phyloP scores from a whole-genome alignment of 2,888 invertebrate genomes.

The Tiliacea aurago region DNA sequence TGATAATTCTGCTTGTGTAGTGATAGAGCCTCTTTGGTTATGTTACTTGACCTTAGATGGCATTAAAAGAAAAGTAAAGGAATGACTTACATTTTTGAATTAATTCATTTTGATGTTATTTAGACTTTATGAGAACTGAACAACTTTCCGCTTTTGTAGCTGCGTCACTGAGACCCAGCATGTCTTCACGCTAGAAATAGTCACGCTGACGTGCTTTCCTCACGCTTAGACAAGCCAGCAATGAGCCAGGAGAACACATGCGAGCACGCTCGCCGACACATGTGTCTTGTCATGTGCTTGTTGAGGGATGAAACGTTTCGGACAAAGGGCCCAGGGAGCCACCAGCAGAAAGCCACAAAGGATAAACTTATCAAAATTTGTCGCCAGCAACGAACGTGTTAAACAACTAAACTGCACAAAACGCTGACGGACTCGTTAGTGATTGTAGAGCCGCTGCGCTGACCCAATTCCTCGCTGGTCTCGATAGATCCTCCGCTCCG shows the following conservation, averaged over 20 bases:
- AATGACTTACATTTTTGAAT: no score
- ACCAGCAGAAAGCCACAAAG: background rate
- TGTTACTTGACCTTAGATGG: no score
- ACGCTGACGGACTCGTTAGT: slow-evolving; percentile 45
- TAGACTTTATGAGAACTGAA: no score
- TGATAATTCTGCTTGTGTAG: no score
- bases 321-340: background rate
- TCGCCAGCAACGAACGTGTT: slow-evolving; percentile 25
- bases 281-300: no score
- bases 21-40: no score
- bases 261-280: background rate
- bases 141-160: no score
- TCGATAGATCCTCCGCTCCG: slow-evolving; percentile 54
- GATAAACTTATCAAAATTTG: slow-evolving; percentile 1
- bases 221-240: background rate
- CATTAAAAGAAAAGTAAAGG: no score
- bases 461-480: slow-evolving; percentile 47
- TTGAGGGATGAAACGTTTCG: background rate
- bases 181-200: background rate
- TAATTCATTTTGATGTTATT: no score
- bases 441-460: slow-evolving; percentile 34
- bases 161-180: background rate
- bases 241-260: background rate
- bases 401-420: slow-evolving; percentile 40
- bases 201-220: background rate